Evolutionary conservation across 2,888 invertebrate genomes (phyloP), one percentile per base, ranked within the genome.

Genomic region (Elysia crispata): DNA sequence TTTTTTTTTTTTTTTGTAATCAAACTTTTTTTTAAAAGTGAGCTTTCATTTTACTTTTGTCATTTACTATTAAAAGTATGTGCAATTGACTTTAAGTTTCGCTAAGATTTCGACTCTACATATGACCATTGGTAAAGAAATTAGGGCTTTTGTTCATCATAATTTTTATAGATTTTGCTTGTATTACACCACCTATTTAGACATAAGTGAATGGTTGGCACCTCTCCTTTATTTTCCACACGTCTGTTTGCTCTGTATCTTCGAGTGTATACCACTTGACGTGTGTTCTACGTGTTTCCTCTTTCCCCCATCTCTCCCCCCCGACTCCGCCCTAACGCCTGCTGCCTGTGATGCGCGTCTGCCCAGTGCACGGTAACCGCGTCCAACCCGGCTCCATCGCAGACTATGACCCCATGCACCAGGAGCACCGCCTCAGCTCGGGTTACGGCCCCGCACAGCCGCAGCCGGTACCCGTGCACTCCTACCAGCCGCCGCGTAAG

Each of bases 361-460:
- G 50, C 30, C 49, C 76, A 80, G 80, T 76, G 76, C 80, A 80
- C 66, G 70, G 76, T 30, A 76, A 80, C 62, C 64, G 64, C 31
- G 66, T 72, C 33, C 84, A 84, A 66, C 84, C 89, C 0, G 91
- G 91, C 28, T 90, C 90, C 74, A 92, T 98, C 84, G 95, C 96
- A 49, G 98, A 98, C 92, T 95, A 98, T 91, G 98, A 99, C 93
- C 98, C 98, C 1, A 94, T 98, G 77, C 97, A 96, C 92, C 96
- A 97, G 84, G 95, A 96, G 76, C 87, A 84, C 76, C 85, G 86
- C 69, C 83, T 83, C 70, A 49, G 20, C 80, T 83, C 83, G 67
- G 30, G 25, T 75, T 31, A 64, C 49, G 73, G 79, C 28, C 66
- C 41, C 28, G 31, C 31, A 15, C 73, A 64, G 79, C 25, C 25